Base-by-base conservation (phyloP, 1,140 invertebrate species). In the Megalonaias nervosa region DNA sequence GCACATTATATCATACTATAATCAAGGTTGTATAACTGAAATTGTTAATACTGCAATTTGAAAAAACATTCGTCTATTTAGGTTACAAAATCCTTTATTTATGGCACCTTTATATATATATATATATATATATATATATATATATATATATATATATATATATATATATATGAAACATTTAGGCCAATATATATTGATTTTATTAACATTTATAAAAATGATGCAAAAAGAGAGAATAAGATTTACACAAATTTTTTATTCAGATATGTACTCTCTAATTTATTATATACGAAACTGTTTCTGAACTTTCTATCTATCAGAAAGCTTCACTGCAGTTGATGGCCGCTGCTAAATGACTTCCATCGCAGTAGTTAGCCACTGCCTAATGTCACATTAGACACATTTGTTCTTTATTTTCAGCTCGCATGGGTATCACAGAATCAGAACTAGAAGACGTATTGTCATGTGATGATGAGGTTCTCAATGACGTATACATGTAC, bases 401-500 rank as follows among this genome's bases (percentile, higher is more conserved):
- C 55, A 17, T 21, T 74, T 48, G 31, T 75, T 56, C 19, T 14
- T 58, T 57, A 19, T 71, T 75, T 56, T 15, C 73, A 84, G 88
- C 86, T n/a, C 79, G 75, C 38, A 68, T 79, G 23, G 89, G 89
- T 14, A 70, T 90, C 17, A 86, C 88, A 16, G 89, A 90, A 56
- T 79, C 78, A 21, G 89, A 90, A 75, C 73, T 90, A 26, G 89
- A 90, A 73, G 88, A 90, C 75, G 74, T 90, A 17, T 61, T 90
- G 58, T 88, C 87, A 31, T 87, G 89, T 82, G 89, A 90, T 75
- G 89, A 90, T 78, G 82, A 85, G 31, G 87, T 90, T 14, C 77
- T 90, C 21, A 88, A 89, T 80, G 89, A 90, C 65, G 87, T 90
- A 1, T 90, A 88, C 78, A 75, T 81, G 70, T 87, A 87, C 72